Evolutionary conservation across 2,888 invertebrate genomes (phyloP).

Genomic region (Deilephila porcellus): DNA sequence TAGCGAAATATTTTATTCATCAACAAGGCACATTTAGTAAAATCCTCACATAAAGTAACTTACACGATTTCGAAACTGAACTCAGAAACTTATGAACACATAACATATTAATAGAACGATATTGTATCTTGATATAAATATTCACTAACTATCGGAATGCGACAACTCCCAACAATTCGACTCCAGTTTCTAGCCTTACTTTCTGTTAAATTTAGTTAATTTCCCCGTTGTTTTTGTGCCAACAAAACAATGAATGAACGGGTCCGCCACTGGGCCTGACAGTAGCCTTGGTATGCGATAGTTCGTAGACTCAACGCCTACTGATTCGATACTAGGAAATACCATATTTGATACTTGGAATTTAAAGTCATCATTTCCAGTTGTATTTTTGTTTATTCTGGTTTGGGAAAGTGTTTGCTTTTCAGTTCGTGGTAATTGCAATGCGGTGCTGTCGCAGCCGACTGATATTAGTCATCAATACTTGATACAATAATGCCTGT

Average conservation of each 20-base stretch:
- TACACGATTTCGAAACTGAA: too few species aligned
- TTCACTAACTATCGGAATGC: background rate
- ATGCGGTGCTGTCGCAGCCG: too few species aligned
- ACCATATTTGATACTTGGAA: slow-evolving; percentile 52
- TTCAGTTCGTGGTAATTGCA: too few species aligned
- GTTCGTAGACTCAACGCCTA: slow-evolving; percentile 56
- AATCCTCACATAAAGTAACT: too few species aligned
- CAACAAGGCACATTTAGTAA: too few species aligned
- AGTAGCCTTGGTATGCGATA: slow-evolving; percentile 54
- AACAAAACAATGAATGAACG: slow-evolving; percentile 56
- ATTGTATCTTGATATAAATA: background rate
- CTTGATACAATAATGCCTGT: too few species aligned
- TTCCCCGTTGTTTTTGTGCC: slow-evolving; percentile 15
- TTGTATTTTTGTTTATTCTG: too few species aligned
- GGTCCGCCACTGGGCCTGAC: slow-evolving; percentile 45
- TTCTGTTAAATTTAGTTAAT: background rate
- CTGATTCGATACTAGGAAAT: slow-evolving; percentile 38
- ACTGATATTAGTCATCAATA: too few species aligned
- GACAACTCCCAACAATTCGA: background rate
- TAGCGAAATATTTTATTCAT: too few species aligned
- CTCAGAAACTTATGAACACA: too few species aligned
- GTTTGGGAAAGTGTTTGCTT: too few species aligned
- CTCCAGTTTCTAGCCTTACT: background rate
- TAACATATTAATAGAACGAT: background rate
- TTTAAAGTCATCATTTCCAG: background rate